A percentile compares a stretch with the other conserved stretches of the same genome.
Evolutionary conservation across 2,797 vertebrate species (phyloP).

Genomic region (Echiichthys vipera): DNA sequence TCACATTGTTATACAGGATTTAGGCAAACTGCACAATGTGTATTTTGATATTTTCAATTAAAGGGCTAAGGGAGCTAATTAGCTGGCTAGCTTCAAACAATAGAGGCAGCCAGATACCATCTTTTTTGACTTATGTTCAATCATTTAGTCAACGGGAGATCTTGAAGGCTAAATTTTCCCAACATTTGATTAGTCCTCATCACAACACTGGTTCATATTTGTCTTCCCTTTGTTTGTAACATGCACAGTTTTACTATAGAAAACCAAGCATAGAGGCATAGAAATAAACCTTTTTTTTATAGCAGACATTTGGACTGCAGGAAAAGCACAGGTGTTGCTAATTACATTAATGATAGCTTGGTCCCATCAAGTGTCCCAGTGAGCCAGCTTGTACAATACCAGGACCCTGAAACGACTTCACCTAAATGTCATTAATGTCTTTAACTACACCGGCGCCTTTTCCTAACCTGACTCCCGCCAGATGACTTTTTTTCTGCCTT

Average conservation of each 20-base stretch:
- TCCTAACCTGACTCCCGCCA: no score
- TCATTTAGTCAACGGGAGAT: not conserved
- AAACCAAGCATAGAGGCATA: not conserved
- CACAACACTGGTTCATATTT: not conserved
- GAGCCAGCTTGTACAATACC: constrained; percentile 6
- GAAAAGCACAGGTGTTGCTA: constrained; percentile 24
- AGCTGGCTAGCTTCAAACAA: not conserved
- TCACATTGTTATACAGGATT: not conserved
- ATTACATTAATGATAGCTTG: constrained; percentile 13
- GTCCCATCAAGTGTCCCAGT: constrained; percentile 10
- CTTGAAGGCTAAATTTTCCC: not conserved
- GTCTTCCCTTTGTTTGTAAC: not conserved
- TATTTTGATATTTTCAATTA: not conserved
- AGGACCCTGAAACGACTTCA: not conserved
- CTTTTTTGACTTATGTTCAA: not conserved
- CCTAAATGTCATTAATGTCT: not conserved
- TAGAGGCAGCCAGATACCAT: not conserved
- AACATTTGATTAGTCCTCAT: not conserved
- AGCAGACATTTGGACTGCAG: constrained; percentile 16
- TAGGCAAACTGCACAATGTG: not conserved
- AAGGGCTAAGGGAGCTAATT: not conserved
- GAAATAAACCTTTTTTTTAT: constrained; percentile 19
- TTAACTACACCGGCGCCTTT: not conserved
- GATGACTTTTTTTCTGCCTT: no score
- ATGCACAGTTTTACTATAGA: not conserved